These are phyloP conservation scores for Agrilus mali DNA, from an alignment of 2,888 invertebrate genomes.

Conservation along the genomic window DNA sequence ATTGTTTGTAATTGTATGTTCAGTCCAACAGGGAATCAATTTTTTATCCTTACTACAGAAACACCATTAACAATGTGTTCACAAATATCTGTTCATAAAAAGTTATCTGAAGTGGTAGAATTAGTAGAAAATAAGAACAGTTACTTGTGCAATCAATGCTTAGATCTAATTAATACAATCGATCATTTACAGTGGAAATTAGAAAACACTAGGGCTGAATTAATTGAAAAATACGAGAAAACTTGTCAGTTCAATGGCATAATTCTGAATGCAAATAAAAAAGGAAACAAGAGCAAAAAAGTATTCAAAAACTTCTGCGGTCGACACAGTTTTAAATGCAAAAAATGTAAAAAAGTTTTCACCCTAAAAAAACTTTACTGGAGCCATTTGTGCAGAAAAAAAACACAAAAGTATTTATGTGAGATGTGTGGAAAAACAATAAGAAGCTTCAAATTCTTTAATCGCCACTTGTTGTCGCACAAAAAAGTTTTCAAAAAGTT, in stretches of 20 bases:
- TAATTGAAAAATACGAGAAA: constrained; percentile 24
- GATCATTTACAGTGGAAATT: constrained; percentile 32
- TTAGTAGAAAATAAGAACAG: constrained; percentile 16
- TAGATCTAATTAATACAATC: constrained; percentile 30
- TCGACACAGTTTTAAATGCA: constrained; percentile 22
- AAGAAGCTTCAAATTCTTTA: constrained; percentile 16
- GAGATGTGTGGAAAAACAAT: constrained; percentile 27
- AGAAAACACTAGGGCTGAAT: constrained; percentile 22
- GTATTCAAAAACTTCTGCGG: constrained; percentile 13
- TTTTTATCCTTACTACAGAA: constrained; percentile 27
- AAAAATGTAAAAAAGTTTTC: constrained; percentile 25
- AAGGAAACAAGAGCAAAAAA: constrained; percentile 10
- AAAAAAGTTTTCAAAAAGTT: constrained; percentile 10
- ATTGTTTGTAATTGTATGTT: constrained; percentile 28
- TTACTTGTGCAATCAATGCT: constrained; percentile 30
- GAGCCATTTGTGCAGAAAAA: constrained; percentile 24
- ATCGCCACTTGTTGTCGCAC: constrained; percentile 13
- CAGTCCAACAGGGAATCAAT: constrained; percentile 26
- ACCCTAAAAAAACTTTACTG: constrained; percentile 20
- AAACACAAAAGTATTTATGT: constrained; percentile 23
- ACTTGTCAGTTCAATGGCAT: constrained; percentile 18
- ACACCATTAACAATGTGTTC: constrained; percentile 30
- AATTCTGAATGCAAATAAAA: neutral
- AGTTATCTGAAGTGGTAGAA: constrained; percentile 23
- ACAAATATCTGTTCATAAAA: constrained; percentile 26